Conservation (phyloP, 1,140 invertebrate species). For the Calosoma granatense region DNA sequence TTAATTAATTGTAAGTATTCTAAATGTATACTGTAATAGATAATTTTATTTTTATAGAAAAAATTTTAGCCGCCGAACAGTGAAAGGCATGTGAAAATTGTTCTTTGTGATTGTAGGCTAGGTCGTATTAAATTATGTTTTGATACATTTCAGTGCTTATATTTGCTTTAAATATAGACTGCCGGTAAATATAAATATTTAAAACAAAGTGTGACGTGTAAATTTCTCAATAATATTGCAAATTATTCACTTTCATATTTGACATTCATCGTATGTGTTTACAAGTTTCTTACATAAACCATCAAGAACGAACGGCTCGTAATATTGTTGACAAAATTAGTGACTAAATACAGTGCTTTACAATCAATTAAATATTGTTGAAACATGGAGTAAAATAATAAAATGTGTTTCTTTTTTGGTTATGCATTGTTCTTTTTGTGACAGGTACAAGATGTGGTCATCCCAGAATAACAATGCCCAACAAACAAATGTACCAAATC, state of each 20-base stretch:
- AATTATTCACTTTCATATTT: no score
- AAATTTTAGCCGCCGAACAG: not conserved
- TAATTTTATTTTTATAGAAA: no score
- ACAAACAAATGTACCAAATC: slow-evolving; percentile 24
- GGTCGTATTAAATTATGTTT: slow-evolving; percentile 1
- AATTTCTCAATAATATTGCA: no score
- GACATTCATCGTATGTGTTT: not conserved
- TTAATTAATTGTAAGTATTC: slow-evolving; percentile 5
- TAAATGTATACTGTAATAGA: not conserved
- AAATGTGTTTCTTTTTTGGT: no score
- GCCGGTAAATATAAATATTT: not conserved
- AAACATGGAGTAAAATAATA: no score
- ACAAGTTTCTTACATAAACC: not conserved
- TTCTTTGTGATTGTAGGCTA: slow-evolving; percentile 2
- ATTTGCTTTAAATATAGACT: not conserved
- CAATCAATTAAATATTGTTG: no score
- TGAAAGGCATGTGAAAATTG: not conserved
- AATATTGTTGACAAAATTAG: no score
- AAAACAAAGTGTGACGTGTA: no score
- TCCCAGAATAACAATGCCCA: slow-evolving; percentile 19
- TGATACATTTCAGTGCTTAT: not conserved
- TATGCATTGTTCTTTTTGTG: no score
- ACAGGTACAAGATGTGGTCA: slow-evolving; percentile 28
- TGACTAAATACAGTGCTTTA: no score
- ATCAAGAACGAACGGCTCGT: no score